Conservation (phyloP, 2,113 vertebrate species). For the Galeopterus variegatus region DNA sequence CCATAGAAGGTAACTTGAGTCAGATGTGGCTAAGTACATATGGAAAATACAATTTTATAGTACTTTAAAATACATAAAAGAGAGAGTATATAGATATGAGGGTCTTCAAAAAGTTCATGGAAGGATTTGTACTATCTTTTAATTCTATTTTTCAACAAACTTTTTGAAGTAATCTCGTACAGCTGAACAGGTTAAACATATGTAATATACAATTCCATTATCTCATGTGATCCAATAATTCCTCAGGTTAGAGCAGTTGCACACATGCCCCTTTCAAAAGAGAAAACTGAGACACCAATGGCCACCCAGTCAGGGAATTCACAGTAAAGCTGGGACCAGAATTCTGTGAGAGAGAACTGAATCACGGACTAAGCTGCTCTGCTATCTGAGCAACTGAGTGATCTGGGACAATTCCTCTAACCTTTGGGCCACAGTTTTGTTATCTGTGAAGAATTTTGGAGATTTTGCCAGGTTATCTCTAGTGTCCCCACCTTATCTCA, state of each 20-base stretch:
- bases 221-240: background rate
- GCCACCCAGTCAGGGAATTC: background rate
- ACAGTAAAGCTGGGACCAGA: background rate
- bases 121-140: no score
- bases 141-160: no score
- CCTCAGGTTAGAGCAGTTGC: background rate
- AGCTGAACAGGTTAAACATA: background rate
- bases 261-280: background rate
- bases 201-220: background rate
- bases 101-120: no score
- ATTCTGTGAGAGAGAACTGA: background rate
- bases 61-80: background rate
- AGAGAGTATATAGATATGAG: background rate
- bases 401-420: conserved; percentile 23
- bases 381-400: background rate
- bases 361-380: background rate
- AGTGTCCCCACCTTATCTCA: conserved; percentile 10
- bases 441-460: background rate
- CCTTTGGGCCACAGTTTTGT: background rate
- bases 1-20: background rate
- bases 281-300: background rate
- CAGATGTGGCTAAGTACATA: background rate
- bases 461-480: background rate
- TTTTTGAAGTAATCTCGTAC: no score
- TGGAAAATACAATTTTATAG: conserved; percentile 2